Percentiles rank a stretch among this genome's conserved stretches.
Conservation (phyloP, 2,888 invertebrate genomes). For the Eupithecia abbreviata region DNA sequence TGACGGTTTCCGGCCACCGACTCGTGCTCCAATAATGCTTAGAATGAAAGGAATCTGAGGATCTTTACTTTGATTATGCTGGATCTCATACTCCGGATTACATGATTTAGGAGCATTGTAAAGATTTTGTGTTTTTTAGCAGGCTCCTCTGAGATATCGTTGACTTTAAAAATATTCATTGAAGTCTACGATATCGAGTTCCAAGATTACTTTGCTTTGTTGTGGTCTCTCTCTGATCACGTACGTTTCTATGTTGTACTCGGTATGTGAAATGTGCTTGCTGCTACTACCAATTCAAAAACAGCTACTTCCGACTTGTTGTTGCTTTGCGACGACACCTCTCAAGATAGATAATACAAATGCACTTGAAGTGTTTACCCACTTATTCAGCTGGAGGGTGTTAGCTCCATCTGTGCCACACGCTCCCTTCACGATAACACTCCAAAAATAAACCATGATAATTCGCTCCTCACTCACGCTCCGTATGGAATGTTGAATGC, state of each 20-base stretch:
- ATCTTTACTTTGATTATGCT: background rate
- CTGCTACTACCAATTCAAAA: background rate
- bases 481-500: slow-evolving; percentile 60
- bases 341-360: background rate
- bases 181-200: background rate
- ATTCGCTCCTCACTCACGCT: slow-evolving; percentile 68
- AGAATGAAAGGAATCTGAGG: slow-evolving; percentile 50
- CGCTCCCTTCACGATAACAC: slow-evolving; percentile 66
- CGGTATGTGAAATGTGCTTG: background rate
- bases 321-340: background rate
- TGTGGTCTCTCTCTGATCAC: background rate
- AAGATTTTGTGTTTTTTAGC: background rate
- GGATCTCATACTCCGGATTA: background rate
- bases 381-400: slow-evolving; percentile 50
- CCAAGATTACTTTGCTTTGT: background rate
- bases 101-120: background rate
- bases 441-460: slow-evolving; percentile 70
- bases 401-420: slow-evolving; percentile 61
- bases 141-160: background rate
- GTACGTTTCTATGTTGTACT: background rate
- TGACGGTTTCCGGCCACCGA: slow-evolving; percentile 46
- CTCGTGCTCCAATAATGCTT: slow-evolving; percentile 44
- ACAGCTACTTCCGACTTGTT: slow-evolving; percentile 9
- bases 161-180: background rate
- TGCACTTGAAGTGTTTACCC: slow-evolving; percentile 30